A percentile compares a stretch with the other conserved stretches of the same genome.
Evolutionary conservation across 2,797 vertebrate species (phyloP).

Genomic region (Rhabdophis nuchalis): DNA sequence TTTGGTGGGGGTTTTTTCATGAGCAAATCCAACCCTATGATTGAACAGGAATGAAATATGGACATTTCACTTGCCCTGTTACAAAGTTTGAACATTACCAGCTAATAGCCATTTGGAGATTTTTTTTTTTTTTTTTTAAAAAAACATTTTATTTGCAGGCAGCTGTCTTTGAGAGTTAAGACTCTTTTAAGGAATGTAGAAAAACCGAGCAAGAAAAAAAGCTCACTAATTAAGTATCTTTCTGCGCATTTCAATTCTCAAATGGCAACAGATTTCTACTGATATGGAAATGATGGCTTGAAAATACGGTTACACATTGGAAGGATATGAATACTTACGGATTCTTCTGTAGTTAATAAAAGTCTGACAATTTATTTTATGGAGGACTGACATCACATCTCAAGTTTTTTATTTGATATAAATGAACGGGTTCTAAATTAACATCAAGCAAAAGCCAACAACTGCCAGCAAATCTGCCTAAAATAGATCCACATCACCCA

Average conservation of each 20-base stretch:
- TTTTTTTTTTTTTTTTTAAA: neutral
- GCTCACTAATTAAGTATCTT: neutral
- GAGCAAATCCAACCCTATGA: neutral
- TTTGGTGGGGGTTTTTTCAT: no score
- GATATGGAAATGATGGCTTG: neutral
- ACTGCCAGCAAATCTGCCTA: neutral
- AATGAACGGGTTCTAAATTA: neutral
- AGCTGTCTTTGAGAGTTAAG: neutral
- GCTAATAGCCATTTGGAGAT: neutral
- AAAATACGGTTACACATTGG: neutral
- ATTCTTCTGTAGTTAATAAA: neutral
- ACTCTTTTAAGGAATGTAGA: neutral
- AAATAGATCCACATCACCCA: neutral
- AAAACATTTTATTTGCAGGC: neutral
- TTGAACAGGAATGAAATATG: neutral
- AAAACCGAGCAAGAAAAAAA: neutral
- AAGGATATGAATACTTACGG: neutral
- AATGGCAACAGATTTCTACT: neutral
- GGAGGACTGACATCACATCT: neutral
- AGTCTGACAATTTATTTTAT: neutral
- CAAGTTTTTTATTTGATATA: neutral
- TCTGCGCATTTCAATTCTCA: neutral
- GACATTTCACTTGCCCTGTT: neutral
- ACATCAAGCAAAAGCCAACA: neutral
- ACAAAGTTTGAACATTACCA: neutral